phyloP scores from a whole-genome alignment of 2,888 invertebrate species.

The Tachina grossa region DNA sequence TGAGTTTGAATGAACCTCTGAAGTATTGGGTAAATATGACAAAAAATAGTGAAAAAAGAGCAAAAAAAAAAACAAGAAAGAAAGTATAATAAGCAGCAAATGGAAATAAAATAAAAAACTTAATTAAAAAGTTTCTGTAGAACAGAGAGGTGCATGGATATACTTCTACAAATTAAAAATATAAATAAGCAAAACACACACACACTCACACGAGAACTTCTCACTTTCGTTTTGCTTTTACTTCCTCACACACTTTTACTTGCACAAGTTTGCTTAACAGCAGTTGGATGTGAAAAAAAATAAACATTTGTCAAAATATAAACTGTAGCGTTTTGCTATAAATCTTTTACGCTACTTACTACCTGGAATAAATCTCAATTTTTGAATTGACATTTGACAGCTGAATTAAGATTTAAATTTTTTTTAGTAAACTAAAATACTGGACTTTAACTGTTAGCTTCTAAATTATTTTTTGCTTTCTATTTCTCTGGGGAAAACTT shows the following conservation, averaged over 20 bases:
- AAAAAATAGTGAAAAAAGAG: neutral
- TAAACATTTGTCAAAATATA: slow-evolving; percentile 63
- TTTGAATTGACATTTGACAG: slow-evolving; percentile 66
- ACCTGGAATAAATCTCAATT: slow-evolving; percentile 39
- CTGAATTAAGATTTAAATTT: slow-evolving; percentile 56
- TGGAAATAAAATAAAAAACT: slow-evolving; percentile 24
- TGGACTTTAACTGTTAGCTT: neutral
- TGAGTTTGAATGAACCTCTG: slow-evolving; percentile 46
- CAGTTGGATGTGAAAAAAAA: slow-evolving; percentile 40
- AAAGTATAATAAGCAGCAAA: slow-evolving; percentile 1
- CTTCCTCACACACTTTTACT: neutral
- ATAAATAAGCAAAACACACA: neutral
- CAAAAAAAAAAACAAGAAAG: slow-evolving; percentile 8
- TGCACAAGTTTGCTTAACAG: neutral
- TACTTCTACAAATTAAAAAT: slow-evolving; percentile 35
- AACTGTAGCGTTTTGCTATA: slow-evolving; percentile 48
- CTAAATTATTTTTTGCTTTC: neutral
- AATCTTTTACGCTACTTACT: slow-evolving; percentile 46
- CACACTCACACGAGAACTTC: neutral
- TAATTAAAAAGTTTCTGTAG: slow-evolving; percentile 57
- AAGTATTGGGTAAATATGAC: slow-evolving; percentile 46
- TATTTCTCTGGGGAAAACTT: neutral
- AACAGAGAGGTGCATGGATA: neutral
- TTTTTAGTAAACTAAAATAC: neutral
- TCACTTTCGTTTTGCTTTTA: neutral